A percentile compares a stretch with the other conserved stretches of the same genome.
phyloP scores from a whole-genome alignment of 1,140 invertebrate genomes.

The Maniola jurtina region DNA sequence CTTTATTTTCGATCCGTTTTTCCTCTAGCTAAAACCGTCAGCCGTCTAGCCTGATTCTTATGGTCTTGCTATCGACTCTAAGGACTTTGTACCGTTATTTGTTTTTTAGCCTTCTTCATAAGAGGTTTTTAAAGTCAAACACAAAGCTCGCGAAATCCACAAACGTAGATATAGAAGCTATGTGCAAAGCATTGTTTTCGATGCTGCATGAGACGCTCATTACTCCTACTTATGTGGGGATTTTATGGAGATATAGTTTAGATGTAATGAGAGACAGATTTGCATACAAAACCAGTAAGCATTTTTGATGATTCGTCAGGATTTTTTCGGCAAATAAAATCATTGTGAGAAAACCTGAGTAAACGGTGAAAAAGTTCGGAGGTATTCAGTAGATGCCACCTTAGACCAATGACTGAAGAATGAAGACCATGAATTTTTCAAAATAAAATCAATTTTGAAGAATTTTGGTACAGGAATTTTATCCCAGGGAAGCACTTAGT shows the following conservation, averaged over 20 bases:
- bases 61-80: slow-evolving; percentile 44
- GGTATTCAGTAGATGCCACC: too few species aligned
- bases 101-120: slow-evolving; percentile 46
- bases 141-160: slow-evolving; percentile 24
- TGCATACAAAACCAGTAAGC: too few species aligned
- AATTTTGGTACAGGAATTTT: too few species aligned
- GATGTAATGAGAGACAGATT: not conserved
- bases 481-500: too few species aligned
- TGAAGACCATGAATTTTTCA: too few species aligned
- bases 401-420: too few species aligned
- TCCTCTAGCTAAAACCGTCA: slow-evolving; percentile 67
- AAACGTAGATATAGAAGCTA: slow-evolving; percentile 8
- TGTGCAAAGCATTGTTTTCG: slow-evolving; percentile 8
- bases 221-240: not conserved
- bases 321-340: too few species aligned
- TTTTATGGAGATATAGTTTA: not conserved
- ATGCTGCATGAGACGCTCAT: slow-evolving; percentile 2
- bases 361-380: too few species aligned
- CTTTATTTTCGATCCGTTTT: slow-evolving; percentile 72
- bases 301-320: too few species aligned
- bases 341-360: too few species aligned
- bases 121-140: slow-evolving; percentile 36
- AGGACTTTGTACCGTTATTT: slow-evolving; percentile 51
- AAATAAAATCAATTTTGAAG: too few species aligned
- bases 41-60: slow-evolving; percentile 63